Evolutionary conservation across 1,140 invertebrate species (phyloP).

Genomic region (Steinernema khuongi): DNA sequence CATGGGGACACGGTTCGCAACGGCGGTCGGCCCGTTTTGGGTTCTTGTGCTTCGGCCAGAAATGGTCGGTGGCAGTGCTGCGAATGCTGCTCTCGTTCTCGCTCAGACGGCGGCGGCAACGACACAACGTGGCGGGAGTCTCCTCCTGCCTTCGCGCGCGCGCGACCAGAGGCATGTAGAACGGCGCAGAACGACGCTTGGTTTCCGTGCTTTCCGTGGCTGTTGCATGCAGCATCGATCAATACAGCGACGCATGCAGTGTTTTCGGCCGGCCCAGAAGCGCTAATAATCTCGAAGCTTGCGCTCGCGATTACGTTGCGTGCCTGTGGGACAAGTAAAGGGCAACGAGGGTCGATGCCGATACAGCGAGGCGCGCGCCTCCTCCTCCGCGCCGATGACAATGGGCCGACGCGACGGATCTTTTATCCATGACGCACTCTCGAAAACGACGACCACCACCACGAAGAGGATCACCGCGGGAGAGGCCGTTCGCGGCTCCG

Average conservation of each 20-base stretch:
- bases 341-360: neutral
- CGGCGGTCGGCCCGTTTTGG: neutral
- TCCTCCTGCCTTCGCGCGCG: neutral
- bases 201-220: neutral
- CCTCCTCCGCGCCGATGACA: too few species aligned
- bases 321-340: neutral
- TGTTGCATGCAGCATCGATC: slow-evolving; percentile 12
- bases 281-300: neutral
- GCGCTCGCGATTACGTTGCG: neutral
- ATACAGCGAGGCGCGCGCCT: neutral
- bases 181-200: neutral
- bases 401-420: neutral
- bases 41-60: slow-evolving; percentile 10
- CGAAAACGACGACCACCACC: neutral
- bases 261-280: neutral
- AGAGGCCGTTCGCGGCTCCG: neutral
- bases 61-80: slow-evolving; percentile 2
- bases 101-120: neutral
- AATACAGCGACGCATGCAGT: neutral
- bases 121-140: neutral
- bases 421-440: slow-evolving; percentile 2
- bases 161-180: neutral
- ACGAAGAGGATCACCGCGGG: neutral
- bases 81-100: slow-evolving; percentile 5
- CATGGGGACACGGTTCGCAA: neutral